Percentiles rank a stretch among this genome's conserved stretches.
These are phyloP conservation scores for Rotaria magnacalcarata DNA, from an alignment of 2,888 invertebrate genomes.

Conservation along the genomic window DNA sequence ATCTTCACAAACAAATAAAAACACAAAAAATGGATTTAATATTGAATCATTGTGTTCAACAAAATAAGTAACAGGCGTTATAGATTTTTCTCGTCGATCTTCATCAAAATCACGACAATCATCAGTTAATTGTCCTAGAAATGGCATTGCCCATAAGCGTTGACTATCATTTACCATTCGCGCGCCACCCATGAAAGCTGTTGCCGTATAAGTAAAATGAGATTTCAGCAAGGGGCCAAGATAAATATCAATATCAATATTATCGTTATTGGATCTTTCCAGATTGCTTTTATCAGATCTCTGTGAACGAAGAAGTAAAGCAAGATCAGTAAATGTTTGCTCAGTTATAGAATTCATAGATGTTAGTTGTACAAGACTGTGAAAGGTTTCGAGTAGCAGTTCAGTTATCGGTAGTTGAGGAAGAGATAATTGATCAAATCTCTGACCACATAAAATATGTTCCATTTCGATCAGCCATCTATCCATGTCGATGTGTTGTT, in stretches of 20 bases:
- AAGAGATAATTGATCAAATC: neutral
- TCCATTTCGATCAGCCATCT: constrained; percentile 9
- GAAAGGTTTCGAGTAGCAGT: neutral
- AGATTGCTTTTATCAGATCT: neutral
- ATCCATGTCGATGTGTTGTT: neutral
- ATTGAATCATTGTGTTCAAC: neutral
- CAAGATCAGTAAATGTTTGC: constrained; percentile 29
- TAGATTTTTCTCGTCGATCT: neutral
- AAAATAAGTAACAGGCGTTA: neutral
- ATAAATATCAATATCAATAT: constrained; percentile 1
- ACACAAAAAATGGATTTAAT: constrained; percentile 13
- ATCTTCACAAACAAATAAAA: constrained; percentile 12
- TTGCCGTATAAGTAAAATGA: constrained; percentile 11
- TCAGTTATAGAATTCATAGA: neutral
- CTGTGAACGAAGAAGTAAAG: constrained; percentile 6
- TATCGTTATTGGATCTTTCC: neutral
- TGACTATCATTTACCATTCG: neutral
- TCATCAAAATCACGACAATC: constrained; percentile 36
- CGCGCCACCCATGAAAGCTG: constrained; percentile 22
- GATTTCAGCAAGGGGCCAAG: neutral
- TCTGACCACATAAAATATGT: neutral
- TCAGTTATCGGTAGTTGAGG: neutral
- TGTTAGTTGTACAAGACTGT: neutral
- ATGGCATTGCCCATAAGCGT: constrained; percentile 25
- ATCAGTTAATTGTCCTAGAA: constrained; percentile 19